Evolutionary conservation across 2,797 vertebrate species (phyloP).

Genomic region (Clamator glandarius): DNA sequence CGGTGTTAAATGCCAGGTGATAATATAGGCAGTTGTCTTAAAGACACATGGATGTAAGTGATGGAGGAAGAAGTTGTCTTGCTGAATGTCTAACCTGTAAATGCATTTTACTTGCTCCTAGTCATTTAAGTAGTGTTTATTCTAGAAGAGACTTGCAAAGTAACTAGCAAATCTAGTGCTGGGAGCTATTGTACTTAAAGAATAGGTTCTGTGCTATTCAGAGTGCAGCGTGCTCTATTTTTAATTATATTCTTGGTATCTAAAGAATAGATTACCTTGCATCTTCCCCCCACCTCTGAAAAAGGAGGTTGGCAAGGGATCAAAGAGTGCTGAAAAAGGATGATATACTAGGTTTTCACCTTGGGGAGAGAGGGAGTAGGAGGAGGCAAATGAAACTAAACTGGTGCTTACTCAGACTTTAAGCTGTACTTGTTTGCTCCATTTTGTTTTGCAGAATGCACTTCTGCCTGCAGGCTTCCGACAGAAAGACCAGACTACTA

Average conservation of each 20-base stretch:
- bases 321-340: not conserved
- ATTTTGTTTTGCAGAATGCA: conserved; percentile 84
- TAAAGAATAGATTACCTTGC: not conserved
- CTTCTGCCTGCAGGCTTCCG: conserved; percentile 94
- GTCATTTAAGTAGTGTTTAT: not conserved
- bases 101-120: not conserved
- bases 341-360: not conserved
- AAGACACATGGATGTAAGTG: not conserved
- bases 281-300: not conserved
- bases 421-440: not conserved
- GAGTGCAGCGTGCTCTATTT: not conserved
- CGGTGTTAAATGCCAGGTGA: not conserved
- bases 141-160: not conserved
- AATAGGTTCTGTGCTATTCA: not conserved
- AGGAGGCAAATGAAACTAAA: not conserved
- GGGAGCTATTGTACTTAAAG: not conserved
- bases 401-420: not conserved
- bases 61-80: not conserved
- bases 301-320: not conserved
- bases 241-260: not conserved
- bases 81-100: not conserved
- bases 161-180: not conserved
- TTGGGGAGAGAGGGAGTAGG: not conserved
- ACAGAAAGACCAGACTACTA: conserved; percentile 94
- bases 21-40: not conserved